Percentiles rank a stretch among this genome's conserved stretches.
Conservation (phyloP, 2,888 invertebrate genomes). For the Eilema sororculum region DNA sequence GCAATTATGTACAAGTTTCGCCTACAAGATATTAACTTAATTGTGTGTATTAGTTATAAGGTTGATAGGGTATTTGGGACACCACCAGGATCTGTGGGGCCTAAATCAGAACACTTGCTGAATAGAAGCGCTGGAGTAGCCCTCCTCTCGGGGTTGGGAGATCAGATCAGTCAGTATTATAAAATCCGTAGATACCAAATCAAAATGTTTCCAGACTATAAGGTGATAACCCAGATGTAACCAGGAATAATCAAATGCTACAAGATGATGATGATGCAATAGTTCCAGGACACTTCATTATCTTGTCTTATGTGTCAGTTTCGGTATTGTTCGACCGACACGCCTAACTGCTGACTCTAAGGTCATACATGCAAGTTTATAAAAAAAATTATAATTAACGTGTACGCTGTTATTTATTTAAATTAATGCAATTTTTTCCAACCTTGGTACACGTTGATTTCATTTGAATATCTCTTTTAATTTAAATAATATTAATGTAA, state of each 20-base stretch:
- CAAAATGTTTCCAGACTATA: too few relatives aligned
- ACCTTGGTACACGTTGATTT: slow-evolving; percentile 5
- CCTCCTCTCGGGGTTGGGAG: too few relatives aligned
- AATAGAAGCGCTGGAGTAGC: too few relatives aligned
- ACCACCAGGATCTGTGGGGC: too few relatives aligned
- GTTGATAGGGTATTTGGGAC: background rate
- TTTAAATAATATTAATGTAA: background rate
- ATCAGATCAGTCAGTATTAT: too few relatives aligned
- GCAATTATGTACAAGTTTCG: slow-evolving; percentile 4
- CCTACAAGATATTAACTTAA: background rate
- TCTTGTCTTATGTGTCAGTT: background rate
- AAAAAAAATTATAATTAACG: background rate
- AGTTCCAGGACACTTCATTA: background rate
- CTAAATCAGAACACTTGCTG: too few relatives aligned
- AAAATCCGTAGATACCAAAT: too few relatives aligned
- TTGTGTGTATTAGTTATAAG: background rate
- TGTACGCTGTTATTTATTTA: background rate
- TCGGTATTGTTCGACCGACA: background rate
- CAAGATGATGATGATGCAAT: background rate
- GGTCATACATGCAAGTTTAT: background rate
- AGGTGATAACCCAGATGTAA: background rate
- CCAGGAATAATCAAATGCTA: background rate
- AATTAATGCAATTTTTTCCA: slow-evolving; percentile 2
- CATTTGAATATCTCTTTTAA: slow-evolving; percentile 1
- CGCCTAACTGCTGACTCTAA: background rate